Evolutionary conservation across 2,888 invertebrate genomes (phyloP), one percentile per base, ranked within the genome.

Genomic region (Lingula anatina): DNA sequence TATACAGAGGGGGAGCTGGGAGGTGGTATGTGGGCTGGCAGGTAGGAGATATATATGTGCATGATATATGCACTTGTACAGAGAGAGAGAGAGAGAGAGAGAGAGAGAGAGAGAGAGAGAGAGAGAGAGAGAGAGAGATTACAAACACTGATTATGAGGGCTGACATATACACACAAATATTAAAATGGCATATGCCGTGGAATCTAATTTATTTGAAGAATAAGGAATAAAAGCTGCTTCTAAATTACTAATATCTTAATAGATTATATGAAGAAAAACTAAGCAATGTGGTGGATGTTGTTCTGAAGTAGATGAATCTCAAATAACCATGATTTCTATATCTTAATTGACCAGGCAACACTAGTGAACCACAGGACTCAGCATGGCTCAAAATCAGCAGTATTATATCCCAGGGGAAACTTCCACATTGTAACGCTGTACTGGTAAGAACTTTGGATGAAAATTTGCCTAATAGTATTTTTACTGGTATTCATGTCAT

Each of bases 111-210:
- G 43, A 43, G 43, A 43, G 43, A 43, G 25, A 43, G 44, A 3
- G 46, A 46, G 37, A 25, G 38, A 35, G 44, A 44, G 44, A 44
- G 46, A 46, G 23, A 46, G 39, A 26, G 15, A 25, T n/a, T n/a
- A n/a, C n/a, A n/a, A n/a, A n/a, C n/a, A n/a, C n/a, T n/a, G n/a
- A n/a, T n/a, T n/a, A n/a, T n/a, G n/a, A n/a, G n/a, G n/a, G n/a
- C n/a, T n/a, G n/a, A n/a, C n/a, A n/a, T n/a, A n/a, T n/a, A n/a
- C n/a, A n/a, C n/a, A n/a, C n/a, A n/a, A n/a, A n/a, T n/a, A n/a
- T n/a, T n/a, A n/a, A n/a, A n/a, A n/a, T n/a, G n/a, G n/a, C n/a
- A n/a, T n/a, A n/a, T n/a, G n/a, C n/a, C n/a, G n/a, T n/a, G n/a
- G n/a, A n/a, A n/a, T n/a, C n/a, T n/a, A 31, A 31, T 12, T 31